Base-by-base conservation (phyloP, 2,888 invertebrate species). In the Nemoura dubitans region DNA sequence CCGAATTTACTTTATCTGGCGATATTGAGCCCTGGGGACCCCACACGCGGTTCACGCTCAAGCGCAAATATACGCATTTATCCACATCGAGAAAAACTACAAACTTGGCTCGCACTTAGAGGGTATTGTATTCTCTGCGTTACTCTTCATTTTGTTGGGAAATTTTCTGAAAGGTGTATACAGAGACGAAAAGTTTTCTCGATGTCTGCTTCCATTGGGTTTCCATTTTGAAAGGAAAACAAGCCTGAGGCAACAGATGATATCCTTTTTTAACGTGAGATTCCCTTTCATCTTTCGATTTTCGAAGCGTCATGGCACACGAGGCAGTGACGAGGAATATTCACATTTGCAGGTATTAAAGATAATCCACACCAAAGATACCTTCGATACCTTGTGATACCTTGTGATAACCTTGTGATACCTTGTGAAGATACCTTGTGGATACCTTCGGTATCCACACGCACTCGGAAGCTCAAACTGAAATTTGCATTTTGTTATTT, bases 11-110 rank as follows among this genome's bases (percentile, higher is more conserved):
- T 78, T 78, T 78, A 78, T 78, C 78, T 81, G 30, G 29, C 28
- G 28, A 28, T 28, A 81, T 30, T 28, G 29, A 28, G 30, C 81
- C 81, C 81, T 81, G 30, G 81, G 81, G 81, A 81, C 81, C 81
- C 5, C 81, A 78, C 81, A 30, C 29, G 29, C 81, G 16, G 36
- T 36, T 36, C 29, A 21, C 78, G 28, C 78, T n/a, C 3, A 59
- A 59, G 59, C 59, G 59, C 59, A 59, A 59, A 59, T 59, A 59
- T 59, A 59, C 59, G 59, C 59, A 59, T 59, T 59, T 59, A 59
- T 59, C 59, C 59, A 59, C 59, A 59, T 59, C 21, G 59, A 59
- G 59, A 59, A 59, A 59, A 59, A 59, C 59, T 59, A 59, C 16
- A 59, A 59, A 59, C 59, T 59, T 59, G 59, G 16, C 21, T 59